A percentile compares a stretch with the other conserved stretches of the same genome.
These are phyloP conservation scores for Drosophila busckii DNA, from an alignment of 1,140 invertebrate species.

Conservation along the genomic window DNA sequence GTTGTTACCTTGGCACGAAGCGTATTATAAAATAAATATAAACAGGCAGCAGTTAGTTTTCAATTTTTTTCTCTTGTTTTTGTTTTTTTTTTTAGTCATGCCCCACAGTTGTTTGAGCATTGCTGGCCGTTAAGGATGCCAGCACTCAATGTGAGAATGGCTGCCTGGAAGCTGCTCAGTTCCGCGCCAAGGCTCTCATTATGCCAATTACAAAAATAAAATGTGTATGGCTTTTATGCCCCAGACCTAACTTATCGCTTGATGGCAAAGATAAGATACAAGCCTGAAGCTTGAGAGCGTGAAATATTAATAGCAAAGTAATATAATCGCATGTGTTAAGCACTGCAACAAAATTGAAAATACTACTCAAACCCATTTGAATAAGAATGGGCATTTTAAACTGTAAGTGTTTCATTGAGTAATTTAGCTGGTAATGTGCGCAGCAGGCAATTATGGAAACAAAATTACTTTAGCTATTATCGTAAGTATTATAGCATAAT, in stretches of 20 bases:
- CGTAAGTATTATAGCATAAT: too few species aligned
- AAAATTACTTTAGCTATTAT: too few species aligned
- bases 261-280: constrained; percentile 37
- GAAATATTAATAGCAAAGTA: too few species aligned
- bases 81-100: constrained; percentile 17
- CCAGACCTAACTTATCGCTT: constrained; percentile 17
- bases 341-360: too few species aligned
- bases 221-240: too few species aligned
- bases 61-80: constrained; percentile 41
- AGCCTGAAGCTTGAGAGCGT: not conserved
- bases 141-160: constrained; percentile 40
- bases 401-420: too few species aligned
- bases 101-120: constrained; percentile 68
- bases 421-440: too few species aligned
- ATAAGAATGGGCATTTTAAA: too few species aligned
- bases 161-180: constrained; percentile 22
- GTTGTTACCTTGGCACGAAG: constrained; percentile 33
- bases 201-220: constrained; percentile 72
- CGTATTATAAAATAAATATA: constrained; percentile 59
- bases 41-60: constrained; percentile 69
- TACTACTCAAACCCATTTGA: too few species aligned
- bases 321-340: too few species aligned
- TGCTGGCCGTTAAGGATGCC: constrained; percentile 57
- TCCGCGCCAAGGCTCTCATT: constrained; percentile 54
- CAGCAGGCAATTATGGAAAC: too few species aligned